Evolutionary conservation across 2,797 vertebrate species (phyloP).

Genomic region (Melanotaenia parkinsoni): DNA sequence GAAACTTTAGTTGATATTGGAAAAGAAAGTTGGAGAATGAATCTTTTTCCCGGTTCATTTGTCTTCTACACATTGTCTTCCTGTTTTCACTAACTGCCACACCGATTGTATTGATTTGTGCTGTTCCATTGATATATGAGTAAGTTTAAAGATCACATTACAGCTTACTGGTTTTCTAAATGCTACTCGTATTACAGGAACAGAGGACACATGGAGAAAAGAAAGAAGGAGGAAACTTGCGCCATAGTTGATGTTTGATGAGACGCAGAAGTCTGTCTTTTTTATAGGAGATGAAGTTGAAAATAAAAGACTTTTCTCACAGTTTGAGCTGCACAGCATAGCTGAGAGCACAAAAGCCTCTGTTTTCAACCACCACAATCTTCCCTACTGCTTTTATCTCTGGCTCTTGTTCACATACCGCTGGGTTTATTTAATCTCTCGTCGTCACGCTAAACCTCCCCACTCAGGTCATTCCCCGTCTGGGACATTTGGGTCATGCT

Average conservation of each 20-base stretch:
- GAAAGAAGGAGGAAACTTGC: background rate
- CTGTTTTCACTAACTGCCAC: slow-evolving; percentile 26
- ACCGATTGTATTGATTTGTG: background rate
- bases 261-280: slow-evolving; percentile 22
- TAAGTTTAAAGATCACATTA: slow-evolving; percentile 13
- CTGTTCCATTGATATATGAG: slow-evolving; percentile 19
- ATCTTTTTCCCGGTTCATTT: slow-evolving; percentile 41
- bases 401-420: slow-evolving; percentile 42
- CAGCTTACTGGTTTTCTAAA: slow-evolving; percentile 9
- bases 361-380: slow-evolving; percentile 25
- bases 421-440: slow-evolving; percentile 37
- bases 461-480: slow-evolving; percentile 32
- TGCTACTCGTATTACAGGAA: background rate
- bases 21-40: slow-evolving; percentile 27
- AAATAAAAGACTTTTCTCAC: slow-evolving; percentile 53
- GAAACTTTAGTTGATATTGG: slow-evolving; percentile 51
- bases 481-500: slow-evolving; percentile 45
- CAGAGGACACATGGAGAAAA: background rate
- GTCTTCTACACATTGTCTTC: slow-evolving; percentile 43
- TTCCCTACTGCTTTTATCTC: slow-evolving; percentile 27
- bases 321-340: slow-evolving; percentile 40
- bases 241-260: slow-evolving; percentile 33
- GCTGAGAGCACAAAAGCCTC: slow-evolving; percentile 36
- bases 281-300: slow-evolving; percentile 25
- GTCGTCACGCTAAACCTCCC: slow-evolving; percentile 40